phyloP scores from a whole-genome alignment of 2,797 vertebrate species.

The Acanthurus lineatus region DNA sequence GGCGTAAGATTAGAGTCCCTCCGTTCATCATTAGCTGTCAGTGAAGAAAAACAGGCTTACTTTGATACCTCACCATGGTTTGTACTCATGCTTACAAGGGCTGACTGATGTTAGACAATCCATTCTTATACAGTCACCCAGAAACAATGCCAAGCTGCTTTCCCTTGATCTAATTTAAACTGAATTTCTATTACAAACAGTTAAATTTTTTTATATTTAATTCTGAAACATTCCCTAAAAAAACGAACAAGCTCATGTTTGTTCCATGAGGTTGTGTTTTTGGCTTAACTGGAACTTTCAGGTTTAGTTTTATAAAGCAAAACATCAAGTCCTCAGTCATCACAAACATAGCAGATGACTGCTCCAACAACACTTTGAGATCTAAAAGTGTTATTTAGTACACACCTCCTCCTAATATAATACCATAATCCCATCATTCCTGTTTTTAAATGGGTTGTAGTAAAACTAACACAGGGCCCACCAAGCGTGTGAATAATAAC shows the following conservation, averaged over 20 bases:
- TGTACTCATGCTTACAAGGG: not conserved
- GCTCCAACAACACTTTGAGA: not conserved
- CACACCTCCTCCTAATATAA: not conserved
- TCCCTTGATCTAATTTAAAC: conserved; percentile 1
- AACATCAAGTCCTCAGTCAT: conserved; percentile 17
- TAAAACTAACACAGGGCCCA: not conserved
- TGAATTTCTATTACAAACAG: conserved; percentile 4
- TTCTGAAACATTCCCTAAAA: conserved; percentile 1
- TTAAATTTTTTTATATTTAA: not conserved
- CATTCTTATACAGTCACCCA: conserved; percentile 30
- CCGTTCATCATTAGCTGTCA: not conserved
- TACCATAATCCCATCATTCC: not conserved
- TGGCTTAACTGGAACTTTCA: conserved; percentile 10
- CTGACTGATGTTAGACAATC: conserved; percentile 19
- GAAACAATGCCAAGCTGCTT: conserved; percentile 31
- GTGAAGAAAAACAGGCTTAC: not conserved
- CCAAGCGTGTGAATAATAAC: not conserved
- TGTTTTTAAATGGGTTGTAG: conserved; percentile 1
- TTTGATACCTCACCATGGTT: not conserved
- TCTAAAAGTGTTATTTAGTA: conserved; percentile 8
- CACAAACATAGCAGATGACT: not conserved
- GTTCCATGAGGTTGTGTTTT: not conserved
- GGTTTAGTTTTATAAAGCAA: conserved; percentile 1
- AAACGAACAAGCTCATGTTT: conserved; percentile 10
- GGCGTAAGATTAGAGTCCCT: conserved; percentile 1